phyloP scores from a whole-genome alignment of 2,888 invertebrate genomes.

The Standfussiana lucernea region DNA sequence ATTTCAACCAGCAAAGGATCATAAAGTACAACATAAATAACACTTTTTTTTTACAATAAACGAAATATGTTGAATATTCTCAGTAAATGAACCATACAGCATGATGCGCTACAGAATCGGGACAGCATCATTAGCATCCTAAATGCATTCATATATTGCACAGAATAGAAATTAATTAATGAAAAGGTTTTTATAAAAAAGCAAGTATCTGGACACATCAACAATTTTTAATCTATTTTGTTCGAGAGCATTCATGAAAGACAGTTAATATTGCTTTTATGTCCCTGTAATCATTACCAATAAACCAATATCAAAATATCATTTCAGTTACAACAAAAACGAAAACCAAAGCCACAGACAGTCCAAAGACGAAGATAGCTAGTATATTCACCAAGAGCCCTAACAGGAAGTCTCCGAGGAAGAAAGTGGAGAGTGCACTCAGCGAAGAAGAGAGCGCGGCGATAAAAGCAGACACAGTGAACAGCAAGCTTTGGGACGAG shows the following conservation, averaged over 20 bases:
- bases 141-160: too few species aligned
- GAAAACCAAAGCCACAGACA: slow-evolving; percentile 40
- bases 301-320: not conserved
- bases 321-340: slow-evolving; percentile 54
- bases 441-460: slow-evolving; percentile 81
- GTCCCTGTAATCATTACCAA: not conserved
- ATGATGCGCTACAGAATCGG: too few species aligned
- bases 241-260: not conserved
- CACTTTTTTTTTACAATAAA: too few species aligned
- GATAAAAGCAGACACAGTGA: slow-evolving; percentile 90
- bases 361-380: slow-evolving; percentile 45
- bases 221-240: too few species aligned
- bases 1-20: too few species aligned
- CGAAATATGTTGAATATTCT: too few species aligned
- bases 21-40: too few species aligned
- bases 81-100: too few species aligned
- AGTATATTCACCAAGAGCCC: slow-evolving; percentile 56
- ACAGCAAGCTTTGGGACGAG: slow-evolving; percentile 93
- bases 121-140: too few species aligned
- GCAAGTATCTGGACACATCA: too few species aligned
- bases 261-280: not conserved
- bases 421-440: slow-evolving; percentile 67
- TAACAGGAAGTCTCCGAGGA: slow-evolving; percentile 63
- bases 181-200: too few species aligned
- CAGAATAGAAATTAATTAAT: too few species aligned